These are phyloP conservation scores for Oncorhynchus mykiss DNA, from an alignment of 2,113 vertebrate genomes.

Conservation along the genomic window DNA sequence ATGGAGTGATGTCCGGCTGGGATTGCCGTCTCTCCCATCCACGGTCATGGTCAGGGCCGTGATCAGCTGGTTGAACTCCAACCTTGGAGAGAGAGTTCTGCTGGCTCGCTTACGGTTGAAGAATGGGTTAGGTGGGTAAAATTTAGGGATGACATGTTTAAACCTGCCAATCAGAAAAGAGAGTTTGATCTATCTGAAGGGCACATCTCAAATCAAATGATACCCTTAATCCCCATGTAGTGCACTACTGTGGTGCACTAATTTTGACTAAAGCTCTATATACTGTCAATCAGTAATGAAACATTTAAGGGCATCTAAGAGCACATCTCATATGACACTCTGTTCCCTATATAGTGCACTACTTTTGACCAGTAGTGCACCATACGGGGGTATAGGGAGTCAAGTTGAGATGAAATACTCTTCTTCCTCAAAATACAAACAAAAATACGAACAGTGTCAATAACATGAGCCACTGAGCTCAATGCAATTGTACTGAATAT, in stretches of 20 bases:
- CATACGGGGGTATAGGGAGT: too few species aligned
- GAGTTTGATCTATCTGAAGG: neutral
- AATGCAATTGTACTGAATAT: neutral
- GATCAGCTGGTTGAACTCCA: conserved; percentile 42
- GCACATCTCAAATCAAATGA: neutral
- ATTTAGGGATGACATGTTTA: conserved; percentile 76
- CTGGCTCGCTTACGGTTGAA: conserved; percentile 76
- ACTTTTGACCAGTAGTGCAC: too few species aligned
- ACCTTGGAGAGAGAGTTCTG: conserved; percentile 74
- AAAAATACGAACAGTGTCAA: too few species aligned
- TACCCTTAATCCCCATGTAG: neutral
- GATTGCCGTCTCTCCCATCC: conserved; percentile 17
- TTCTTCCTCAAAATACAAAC: too few species aligned
- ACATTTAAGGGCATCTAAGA: too few species aligned
- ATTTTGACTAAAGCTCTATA: too few species aligned
- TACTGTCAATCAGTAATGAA: too few species aligned
- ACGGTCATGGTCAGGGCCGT: neutral
- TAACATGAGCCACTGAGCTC: neutral
- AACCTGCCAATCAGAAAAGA: conserved; percentile 50
- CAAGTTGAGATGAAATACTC: too few species aligned
- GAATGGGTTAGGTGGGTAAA: conserved; percentile 76
- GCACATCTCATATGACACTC: too few species aligned
- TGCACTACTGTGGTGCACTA: too few species aligned
- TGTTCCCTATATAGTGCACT: too few species aligned
- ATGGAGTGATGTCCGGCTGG: conserved; percentile 31